Evolutionary conservation across 2,797 vertebrate species (phyloP).

Genomic region (Notolepis coatsorum): DNA sequence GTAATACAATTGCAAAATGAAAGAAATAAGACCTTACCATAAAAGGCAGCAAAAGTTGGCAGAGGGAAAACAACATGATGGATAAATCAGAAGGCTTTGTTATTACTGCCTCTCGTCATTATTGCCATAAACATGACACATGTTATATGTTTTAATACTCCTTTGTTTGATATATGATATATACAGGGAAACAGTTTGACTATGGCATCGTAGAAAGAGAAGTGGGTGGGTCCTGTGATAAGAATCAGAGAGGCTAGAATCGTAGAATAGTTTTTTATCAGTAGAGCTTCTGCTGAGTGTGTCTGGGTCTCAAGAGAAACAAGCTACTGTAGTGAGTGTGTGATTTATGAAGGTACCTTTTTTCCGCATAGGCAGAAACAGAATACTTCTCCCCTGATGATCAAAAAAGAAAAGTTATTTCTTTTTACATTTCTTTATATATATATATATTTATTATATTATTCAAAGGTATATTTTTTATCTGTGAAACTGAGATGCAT

Average conservation of each 20-base stretch:
- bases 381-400: background rate
- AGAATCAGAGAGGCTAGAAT: constrained; percentile 4
- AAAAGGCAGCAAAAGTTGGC: too few relatives aligned
- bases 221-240: background rate
- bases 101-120: too few relatives aligned
- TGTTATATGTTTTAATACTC: too few relatives aligned
- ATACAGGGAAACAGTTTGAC: background rate
- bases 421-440: background rate
- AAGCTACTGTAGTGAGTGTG: constrained; percentile 3
- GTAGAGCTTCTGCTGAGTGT: constrained; percentile 28
- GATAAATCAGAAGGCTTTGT: too few relatives aligned
- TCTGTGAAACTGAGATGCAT: too few relatives aligned
- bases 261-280: constrained; percentile 8
- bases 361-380: constrained; percentile 8
- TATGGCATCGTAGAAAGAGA: background rate
- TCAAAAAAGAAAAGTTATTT: background rate
- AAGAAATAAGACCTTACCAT: too few relatives aligned
- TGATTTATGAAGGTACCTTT: constrained; percentile 29
- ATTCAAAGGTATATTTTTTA: too few relatives aligned
- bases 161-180: too few relatives aligned
- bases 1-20: too few relatives aligned
- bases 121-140: too few relatives aligned
- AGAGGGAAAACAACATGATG: too few relatives aligned
- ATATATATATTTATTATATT: background rate
- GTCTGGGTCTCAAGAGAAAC: constrained; percentile 7